phyloP scores from a whole-genome alignment of 2,113 vertebrate species.

The Corydoras maculifer region DNA sequence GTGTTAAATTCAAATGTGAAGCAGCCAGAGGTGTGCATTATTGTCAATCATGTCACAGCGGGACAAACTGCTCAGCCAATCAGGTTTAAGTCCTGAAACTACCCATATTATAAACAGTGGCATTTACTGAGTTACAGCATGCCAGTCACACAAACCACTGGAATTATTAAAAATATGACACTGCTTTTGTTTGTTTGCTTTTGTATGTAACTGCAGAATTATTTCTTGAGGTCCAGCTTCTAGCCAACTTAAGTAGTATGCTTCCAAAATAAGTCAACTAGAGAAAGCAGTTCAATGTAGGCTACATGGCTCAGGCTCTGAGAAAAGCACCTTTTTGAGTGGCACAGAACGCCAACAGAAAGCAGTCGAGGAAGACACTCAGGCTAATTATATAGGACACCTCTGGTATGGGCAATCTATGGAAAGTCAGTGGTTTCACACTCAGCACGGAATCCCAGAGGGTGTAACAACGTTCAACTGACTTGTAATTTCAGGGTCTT shows the following conservation, averaged over 20 bases:
- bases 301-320: constrained; percentile 38
- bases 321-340: constrained; percentile 14
- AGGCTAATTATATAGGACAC: background rate
- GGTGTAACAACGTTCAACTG: too few species aligned
- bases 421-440: too few species aligned
- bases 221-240: constrained; percentile 17
- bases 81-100: too few species aligned
- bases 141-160: constrained; percentile 5
- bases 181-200: constrained; percentile 31
- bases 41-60: too few species aligned
- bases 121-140: background rate
- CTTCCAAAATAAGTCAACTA: constrained; percentile 22
- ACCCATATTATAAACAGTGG: too few species aligned
- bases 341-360: constrained; percentile 14
- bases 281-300: constrained; percentile 41
- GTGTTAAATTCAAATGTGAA: too few species aligned
- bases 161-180: constrained; percentile 25
- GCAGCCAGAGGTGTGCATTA: too few species aligned
- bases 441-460: too few species aligned
- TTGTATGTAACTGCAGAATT: constrained; percentile 1
- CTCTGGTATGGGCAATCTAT: too few species aligned
- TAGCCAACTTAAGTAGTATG: constrained; percentile 14
- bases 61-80: too few species aligned
- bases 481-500: too few species aligned
- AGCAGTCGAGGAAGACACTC: background rate